These are phyloP conservation scores for Dermatophagoides farinae DNA, from an alignment of 1,140 invertebrate genomes.

Conservation along the genomic window DNA sequence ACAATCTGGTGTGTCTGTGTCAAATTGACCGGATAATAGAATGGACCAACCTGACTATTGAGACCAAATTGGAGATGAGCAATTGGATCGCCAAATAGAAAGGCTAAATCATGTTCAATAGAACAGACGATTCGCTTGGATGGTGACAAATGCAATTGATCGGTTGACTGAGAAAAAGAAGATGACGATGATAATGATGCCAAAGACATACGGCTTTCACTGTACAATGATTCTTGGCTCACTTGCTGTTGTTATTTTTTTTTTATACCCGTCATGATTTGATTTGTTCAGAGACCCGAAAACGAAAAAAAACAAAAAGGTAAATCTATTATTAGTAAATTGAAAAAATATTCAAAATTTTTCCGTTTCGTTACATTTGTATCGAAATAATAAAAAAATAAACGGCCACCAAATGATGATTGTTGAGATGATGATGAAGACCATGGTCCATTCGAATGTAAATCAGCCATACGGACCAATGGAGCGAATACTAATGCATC, in stretches of 20 bases:
- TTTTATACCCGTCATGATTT: conserved; percentile 29
- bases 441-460: conserved; percentile 33
- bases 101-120: conserved; percentile 35
- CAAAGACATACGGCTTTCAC: neutral
- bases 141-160: neutral
- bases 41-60: conserved; percentile 35
- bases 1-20: conserved; percentile 66
- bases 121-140: conserved; percentile 33
- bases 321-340: neutral
- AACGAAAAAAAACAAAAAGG: too few species aligned
- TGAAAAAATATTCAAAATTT: too few species aligned
- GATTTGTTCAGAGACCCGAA: conserved; percentile 46
- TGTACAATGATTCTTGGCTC: too few species aligned
- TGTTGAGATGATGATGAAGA: neutral
- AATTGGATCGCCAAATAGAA: conserved; percentile 39
- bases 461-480: conserved; percentile 66
- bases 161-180: conserved; percentile 19
- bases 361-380: neutral
- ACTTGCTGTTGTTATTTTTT: too few species aligned
- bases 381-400: neutral
- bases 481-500: conserved; percentile 84
- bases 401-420: neutral
- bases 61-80: conserved; percentile 46
- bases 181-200: conserved; percentile 20
- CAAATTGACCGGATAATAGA: conserved; percentile 38